Evolutionary conservation across 1,140 invertebrate genomes (phyloP), one percentile per base, ranked within the genome.

Genomic region (Diabrotica undecimpunctata): DNA sequence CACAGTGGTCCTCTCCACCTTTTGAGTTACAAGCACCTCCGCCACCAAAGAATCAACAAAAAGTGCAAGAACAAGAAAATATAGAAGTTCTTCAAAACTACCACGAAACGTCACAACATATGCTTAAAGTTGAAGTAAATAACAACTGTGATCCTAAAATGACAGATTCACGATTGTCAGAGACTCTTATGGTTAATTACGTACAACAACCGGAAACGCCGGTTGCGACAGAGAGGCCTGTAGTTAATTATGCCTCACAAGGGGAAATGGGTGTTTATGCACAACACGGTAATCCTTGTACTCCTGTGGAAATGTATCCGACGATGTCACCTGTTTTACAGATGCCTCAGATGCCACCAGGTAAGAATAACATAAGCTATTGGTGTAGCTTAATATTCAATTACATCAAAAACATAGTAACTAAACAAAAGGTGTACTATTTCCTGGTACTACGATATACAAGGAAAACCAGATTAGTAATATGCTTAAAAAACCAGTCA

Each of bases 271-370:
- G 25, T 25, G 25, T 25, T 25, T 25, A 25, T 25, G 25, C n/a
- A 50, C 62, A 46, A 46, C 41, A 46, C 11, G 7, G 39, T 10
- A 46, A 7, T n/a, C 8, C 41, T 8, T 46, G 11, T 56, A 50
- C 61, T 64, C 10, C 69, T 59, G 41, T 72, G 9, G 72, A 70
- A 41, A 37, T 71, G 50, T 72, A 66, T 56, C 64, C 70, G 8
- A 64, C 66, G 5, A 59, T 74, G 9, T 46, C 41, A n/a, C 41
- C 41, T 46, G n/a, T 46, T 2, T 8, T 46, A 6, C 41, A 46
- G n/a, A 61, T 73, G 12, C 61, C 69, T 10, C 41, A 46, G 41
- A 46, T 66, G n/a, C 58, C 62, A 6, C 55, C 55, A 54, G 63
- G 63, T 65, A 46, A 63, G 2, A n/a, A 10, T 10, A 46, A 46